Base-by-base conservation (phyloP, 2,888 invertebrate species). In the Chrysomela aeneicollis region DNA sequence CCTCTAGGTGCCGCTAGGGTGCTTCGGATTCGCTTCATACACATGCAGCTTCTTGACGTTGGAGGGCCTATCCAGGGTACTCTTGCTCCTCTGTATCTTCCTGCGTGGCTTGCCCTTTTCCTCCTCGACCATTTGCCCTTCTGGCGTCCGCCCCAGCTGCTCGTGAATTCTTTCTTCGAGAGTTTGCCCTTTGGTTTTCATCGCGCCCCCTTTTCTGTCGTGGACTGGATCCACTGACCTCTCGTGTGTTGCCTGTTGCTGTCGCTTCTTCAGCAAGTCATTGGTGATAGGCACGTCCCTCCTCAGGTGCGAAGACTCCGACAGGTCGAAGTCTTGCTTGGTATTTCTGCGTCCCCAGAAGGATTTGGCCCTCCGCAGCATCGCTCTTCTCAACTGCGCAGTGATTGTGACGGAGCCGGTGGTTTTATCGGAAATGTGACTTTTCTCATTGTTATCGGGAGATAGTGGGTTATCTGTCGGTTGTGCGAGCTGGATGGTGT, bases 301-400 rank as follows among this genome's bases (percentile, higher is more conserved):
- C 26, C 74, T 70, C 21, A 80, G 65, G 64, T 80, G 80, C 2
- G 76, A 73, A 2, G 72, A 72, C 66, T 80, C 79, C 9, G 74
- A 71, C 15, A 77, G 61, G 55, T 77, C 77, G 30, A 73, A 42
- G 12, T 71, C 71, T 21, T 70, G 51, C 35, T 72, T 68, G 21
- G 68, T 70, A 57, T 76, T 74, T 15, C 68, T 63, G 58, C 74
- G 72, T 9, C 68, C 70, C 12, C 80, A 73, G 69, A 80, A 80
- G 15, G 78, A 78, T 65, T 79, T 80, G 0, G 79, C 79, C 9
- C 79, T 71, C 72, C 74, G 73, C 18, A 79, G 66, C 75, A 61
- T 64, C 61, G 66, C 6, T 26, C 26, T 3, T 5, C 4, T 26
- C 26, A 6, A 26, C 26, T 26, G 26, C 3, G 26, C 3, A 5